Evolutionary conservation across 2,888 invertebrate genomes (phyloP).

Genomic region (Alloscopus bannaensis): DNA sequence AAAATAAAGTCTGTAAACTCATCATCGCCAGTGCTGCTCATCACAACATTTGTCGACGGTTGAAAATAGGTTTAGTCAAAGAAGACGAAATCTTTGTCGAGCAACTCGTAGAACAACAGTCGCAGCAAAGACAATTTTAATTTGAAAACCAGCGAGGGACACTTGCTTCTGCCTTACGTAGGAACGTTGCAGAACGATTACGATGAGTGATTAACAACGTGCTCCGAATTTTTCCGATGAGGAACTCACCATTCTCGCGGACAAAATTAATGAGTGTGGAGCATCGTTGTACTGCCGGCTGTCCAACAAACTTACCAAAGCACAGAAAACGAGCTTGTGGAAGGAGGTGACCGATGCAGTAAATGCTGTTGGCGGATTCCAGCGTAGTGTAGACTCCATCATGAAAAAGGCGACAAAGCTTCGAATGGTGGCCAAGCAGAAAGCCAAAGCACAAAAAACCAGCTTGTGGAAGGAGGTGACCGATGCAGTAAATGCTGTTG

Average conservation of each 20-base stretch:
- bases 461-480: constrained; percentile 18
- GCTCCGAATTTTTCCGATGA: not conserved
- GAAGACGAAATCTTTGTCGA: constrained; percentile 8
- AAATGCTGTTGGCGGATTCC: constrained; percentile 7
- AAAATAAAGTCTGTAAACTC: constrained; percentile 29
- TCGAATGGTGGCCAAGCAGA: constrained; percentile 1
- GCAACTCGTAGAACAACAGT: too few species aligned
- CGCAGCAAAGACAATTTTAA: too few species aligned
- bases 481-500: constrained; percentile 25
- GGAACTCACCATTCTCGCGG: constrained; percentile 2
- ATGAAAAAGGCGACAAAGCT: constrained; percentile 24
- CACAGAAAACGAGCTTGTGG: constrained; percentile 18
- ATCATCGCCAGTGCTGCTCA: constrained; percentile 26
- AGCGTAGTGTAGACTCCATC: constrained; percentile 4
- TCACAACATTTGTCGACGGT: constrained; percentile 29
- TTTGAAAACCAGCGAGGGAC: too few species aligned
- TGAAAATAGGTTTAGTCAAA: not conserved
- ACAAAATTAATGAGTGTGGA: not conserved
- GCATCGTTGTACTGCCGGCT: constrained; percentile 12
- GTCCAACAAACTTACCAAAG: not conserved
- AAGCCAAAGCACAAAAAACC: not conserved
- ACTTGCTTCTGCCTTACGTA: not conserved
- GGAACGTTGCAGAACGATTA: not conserved
- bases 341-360: constrained; percentile 8
- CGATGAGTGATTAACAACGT: not conserved